Conservation (phyloP, 2,797 vertebrate genomes). For the Menidia menidia region DNA sequence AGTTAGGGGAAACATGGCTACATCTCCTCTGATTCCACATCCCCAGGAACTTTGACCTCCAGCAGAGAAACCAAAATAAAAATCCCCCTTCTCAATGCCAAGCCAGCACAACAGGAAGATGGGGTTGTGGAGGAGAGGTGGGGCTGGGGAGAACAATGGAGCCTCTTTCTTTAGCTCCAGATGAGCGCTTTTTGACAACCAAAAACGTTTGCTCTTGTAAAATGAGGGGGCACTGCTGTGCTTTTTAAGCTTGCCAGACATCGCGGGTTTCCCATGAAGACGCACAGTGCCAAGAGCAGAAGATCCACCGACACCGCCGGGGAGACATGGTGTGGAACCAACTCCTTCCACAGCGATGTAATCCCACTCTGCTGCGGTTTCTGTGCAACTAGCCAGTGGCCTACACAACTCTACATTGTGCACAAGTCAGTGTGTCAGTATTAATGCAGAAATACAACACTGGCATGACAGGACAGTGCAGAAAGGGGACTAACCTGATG, state of each 20-base stretch:
- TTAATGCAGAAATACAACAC: too few species aligned
- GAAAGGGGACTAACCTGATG: too few species aligned
- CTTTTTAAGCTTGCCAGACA: constrained; percentile 61
- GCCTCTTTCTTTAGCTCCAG: constrained; percentile 64
- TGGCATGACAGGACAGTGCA: too few species aligned
- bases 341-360: constrained; percentile 14
- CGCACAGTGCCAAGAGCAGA: constrained; percentile 20
- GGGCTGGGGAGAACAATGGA: constrained; percentile 65
- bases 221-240: constrained; percentile 46
- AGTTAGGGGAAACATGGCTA: constrained; percentile 64
- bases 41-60: constrained; percentile 75
- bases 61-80: constrained; percentile 77
- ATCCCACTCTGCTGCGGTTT: constrained; percentile 10
- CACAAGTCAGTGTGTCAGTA: too few species aligned
- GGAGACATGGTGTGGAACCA: constrained; percentile 41
- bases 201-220: constrained; percentile 59
- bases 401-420: neutral
- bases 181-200: constrained; percentile 63
- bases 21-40: constrained; percentile 74
- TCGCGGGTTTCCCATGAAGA: constrained; percentile 49
- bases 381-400: constrained; percentile 7
- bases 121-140: constrained; percentile 59
- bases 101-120: constrained; percentile 73
- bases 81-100: constrained; percentile 68
- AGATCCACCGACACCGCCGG: constrained; percentile 29